phyloP scores from a whole-genome alignment of 2,797 vertebrate species.

The Lithobates pipiens region DNA sequence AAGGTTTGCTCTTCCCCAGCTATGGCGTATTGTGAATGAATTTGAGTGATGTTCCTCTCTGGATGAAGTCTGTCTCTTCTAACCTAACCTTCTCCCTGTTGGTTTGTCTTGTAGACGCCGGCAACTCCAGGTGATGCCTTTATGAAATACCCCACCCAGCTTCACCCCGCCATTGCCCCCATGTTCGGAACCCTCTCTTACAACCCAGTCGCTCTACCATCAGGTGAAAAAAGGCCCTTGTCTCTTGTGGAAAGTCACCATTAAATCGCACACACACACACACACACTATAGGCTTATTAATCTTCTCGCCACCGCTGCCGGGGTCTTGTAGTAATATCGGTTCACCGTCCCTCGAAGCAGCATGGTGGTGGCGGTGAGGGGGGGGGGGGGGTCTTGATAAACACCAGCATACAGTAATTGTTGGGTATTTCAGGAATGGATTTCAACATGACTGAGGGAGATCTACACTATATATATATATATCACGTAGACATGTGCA shows the following conservation, averaged over 20 bases:
- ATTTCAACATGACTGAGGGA: not conserved
- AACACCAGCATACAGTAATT: not conserved
- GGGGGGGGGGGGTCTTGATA: too few species aligned
- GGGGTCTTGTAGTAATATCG: not conserved
- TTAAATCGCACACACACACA: not conserved
- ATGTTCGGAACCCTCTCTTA: conserved; percentile 90
- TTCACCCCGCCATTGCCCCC: conserved; percentile 86
- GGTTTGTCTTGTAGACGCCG: conserved; percentile 83
- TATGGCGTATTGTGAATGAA: not conserved
- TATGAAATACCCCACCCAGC: conserved; percentile 89
- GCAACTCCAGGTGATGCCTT: conserved; percentile 97
- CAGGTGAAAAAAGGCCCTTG: conserved; percentile 82
- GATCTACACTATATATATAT: not conserved
- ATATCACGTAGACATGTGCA: too few species aligned
- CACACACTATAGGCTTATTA: not conserved
- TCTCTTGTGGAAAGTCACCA: conserved; percentile 16
- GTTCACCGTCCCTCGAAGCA: not conserved
- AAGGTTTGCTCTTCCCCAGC: not conserved
- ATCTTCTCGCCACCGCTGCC: not conserved
- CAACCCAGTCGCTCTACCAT: conserved; percentile 95
- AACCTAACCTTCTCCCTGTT: conserved; percentile 33
- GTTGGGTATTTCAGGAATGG: not conserved
- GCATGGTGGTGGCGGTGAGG: not conserved
- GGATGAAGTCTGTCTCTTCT: not conserved
- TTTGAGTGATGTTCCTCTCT: not conserved